phyloP scores from a whole-genome alignment of 2,113 vertebrate species.

The Pollachius pollachius region DNA sequence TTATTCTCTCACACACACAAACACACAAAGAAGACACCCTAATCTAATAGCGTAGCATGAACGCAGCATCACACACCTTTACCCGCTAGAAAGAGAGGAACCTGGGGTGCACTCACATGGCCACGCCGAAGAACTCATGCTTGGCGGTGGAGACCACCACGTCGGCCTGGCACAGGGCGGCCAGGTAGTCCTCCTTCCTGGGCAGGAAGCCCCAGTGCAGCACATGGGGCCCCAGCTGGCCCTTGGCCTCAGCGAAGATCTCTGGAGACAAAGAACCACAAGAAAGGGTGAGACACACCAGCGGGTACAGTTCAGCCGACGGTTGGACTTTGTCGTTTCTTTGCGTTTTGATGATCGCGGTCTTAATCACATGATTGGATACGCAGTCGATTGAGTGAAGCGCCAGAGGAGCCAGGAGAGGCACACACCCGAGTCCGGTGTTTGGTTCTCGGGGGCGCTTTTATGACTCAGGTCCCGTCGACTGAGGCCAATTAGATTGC shows the following conservation, averaged over 20 bases:
- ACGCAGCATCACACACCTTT: too few species aligned
- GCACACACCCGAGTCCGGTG: neutral
- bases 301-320: slow-evolving; percentile 4
- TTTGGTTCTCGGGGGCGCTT: neutral
- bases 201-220: slow-evolving; percentile 90
- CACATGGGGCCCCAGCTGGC: slow-evolving; percentile 75
- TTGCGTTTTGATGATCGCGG: slow-evolving; percentile 1
- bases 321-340: neutral
- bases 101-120: slow-evolving; percentile 83
- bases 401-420: slow-evolving; percentile 5
- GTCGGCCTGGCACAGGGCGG: slow-evolving; percentile 83
- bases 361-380: slow-evolving; percentile 5
- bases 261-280: slow-evolving; percentile 63
- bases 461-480: slow-evolving; percentile 80
- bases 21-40: too few species aligned
- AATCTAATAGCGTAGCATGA: too few species aligned
- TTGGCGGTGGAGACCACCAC: slow-evolving; percentile 93
- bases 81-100: too few species aligned
- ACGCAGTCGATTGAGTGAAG: slow-evolving; percentile 6
- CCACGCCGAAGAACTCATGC: slow-evolving; percentile 96
- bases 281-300: neutral
- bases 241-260: slow-evolving; percentile 83
- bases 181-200: slow-evolving; percentile 85
- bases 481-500: slow-evolving; percentile 91
- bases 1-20: too few species aligned